Evolutionary conservation across 2,797 vertebrate genomes (phyloP).

Genomic region (Melanotaenia pygmaea): DNA sequence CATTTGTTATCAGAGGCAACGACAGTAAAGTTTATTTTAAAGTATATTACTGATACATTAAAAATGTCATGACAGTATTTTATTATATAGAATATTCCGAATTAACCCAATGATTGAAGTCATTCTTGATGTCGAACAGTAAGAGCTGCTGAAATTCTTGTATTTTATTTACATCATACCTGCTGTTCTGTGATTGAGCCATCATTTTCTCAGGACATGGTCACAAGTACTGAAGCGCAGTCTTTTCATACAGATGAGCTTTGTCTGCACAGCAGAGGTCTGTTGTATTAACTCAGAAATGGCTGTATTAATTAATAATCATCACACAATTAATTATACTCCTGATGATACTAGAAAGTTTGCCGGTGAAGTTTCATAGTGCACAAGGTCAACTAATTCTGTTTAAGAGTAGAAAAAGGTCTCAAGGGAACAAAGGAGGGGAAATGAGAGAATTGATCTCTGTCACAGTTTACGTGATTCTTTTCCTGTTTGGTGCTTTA

Average conservation of each 20-base stretch:
- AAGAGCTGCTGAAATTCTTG: conserved; percentile 17
- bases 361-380: conserved; percentile 37
- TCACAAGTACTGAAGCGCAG: conserved; percentile 27
- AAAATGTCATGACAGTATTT: neutral
- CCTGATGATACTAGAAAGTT: conserved; percentile 40
- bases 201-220: conserved; percentile 34
- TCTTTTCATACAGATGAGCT: conserved; percentile 30
- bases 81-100: too few species aligned
- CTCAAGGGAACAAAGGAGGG: conserved; percentile 18
- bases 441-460: conserved; percentile 60
- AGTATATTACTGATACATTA: neutral
- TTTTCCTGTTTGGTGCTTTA: conserved; percentile 50
- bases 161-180: conserved; percentile 35
- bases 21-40: neutral
- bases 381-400: conserved; percentile 55
- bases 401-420: conserved; percentile 25
- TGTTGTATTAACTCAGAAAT: conserved; percentile 24
- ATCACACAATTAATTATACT: conserved; percentile 51
- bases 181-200: conserved; percentile 19
- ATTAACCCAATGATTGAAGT: neutral
- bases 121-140: neutral
- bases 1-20: too few species aligned
- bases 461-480: conserved; percentile 52
- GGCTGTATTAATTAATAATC: conserved; percentile 51
- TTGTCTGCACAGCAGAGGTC: conserved; percentile 22